Evolutionary conservation across 2,888 invertebrate species (phyloP), one percentile per base, ranked within the genome.

Genomic region (Zaprionus lineosus): DNA sequence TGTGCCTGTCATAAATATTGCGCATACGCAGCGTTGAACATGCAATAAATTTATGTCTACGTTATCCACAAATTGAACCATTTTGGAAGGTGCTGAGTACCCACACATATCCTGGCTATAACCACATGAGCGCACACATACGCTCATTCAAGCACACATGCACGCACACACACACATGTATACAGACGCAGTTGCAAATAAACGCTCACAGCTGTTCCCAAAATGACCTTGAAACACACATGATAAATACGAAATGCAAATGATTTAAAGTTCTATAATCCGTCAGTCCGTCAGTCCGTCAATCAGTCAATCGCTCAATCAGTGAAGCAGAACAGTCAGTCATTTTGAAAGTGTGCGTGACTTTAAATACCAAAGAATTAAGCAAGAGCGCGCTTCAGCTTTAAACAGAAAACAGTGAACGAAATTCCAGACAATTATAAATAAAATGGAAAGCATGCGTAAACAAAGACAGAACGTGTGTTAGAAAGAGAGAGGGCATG

Each of bases 211-310:
- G n/a, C n/a, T n/a, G n/a, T n/a, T 26, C n/a, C 19, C 8, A 15
- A 57, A 33, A 28, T 63, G 69, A 71, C 71, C 71, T 71, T 71
- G 70, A 73, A 34, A 63, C 63, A 24, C 51, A 73, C 55, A 46
- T 52, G 40, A 28, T 69, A 74, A 63, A 63, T 73, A 58, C 69
- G 48, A 48, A 68, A 68, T 58, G 48, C 33, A 63, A 8, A 11
- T 19, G 36, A 37, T 33, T 43, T 33, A 7, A 37, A 11, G 18
- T 36, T 2, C 29, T 8, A 18, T n/a, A 28, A 12, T 36, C 36
- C 21, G 9, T 15, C 28, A 52, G 18, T 2, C 14, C 12, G 37
- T 15, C 33, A 26, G 8, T 39, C 46, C 29, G 21, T 24, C 43
- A 60, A n/a, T 11, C 50, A 43, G 6, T 24, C 19, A 15, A 3